Percentiles rank a stretch among this genome's conserved stretches.
Evolutionary conservation across 2,113 vertebrate species (phyloP).

Genomic region (Cygnus atratus): DNA sequence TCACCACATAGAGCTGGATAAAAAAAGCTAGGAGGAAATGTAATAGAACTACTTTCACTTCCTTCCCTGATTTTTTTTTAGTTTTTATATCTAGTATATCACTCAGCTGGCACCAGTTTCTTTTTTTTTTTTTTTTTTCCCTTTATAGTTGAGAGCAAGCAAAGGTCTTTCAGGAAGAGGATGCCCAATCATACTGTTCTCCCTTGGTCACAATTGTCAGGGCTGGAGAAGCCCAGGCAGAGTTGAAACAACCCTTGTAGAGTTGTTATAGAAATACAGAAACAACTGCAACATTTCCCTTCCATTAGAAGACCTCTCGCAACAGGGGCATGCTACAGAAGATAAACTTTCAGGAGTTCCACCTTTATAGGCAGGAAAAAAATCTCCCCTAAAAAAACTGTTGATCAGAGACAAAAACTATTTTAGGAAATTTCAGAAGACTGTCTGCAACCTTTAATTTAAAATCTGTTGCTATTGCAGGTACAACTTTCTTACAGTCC

Average conservation of each 20-base stretch:
- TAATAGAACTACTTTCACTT: not conserved
- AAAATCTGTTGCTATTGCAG: not conserved
- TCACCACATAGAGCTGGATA: not conserved
- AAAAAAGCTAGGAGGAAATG: not conserved
- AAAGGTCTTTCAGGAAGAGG: not conserved
- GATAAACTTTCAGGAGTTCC: not conserved
- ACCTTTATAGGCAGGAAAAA: not conserved
- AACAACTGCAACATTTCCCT: not conserved
- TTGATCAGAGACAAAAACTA: not conserved
- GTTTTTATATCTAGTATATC: not conserved
- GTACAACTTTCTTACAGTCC: not conserved
- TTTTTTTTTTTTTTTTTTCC: not conserved
- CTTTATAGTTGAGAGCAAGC: not conserved
- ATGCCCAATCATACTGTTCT: not conserved
- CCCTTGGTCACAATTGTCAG: not conserved
- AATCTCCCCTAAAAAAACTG: no score
- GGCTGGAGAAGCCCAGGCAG: not conserved
- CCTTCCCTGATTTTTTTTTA: not conserved
- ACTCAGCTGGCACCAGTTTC: not conserved
- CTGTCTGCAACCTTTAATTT: not conserved
- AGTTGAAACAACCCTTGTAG: not conserved
- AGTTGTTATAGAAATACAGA: not conserved
- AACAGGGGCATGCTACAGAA: not conserved
- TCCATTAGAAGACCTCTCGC: not conserved
- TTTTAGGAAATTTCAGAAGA: not conserved